Evolutionary conservation across 2,113 vertebrate species (phyloP), one percentile per base, ranked within the genome.

Genomic region (Nibea coibor): DNA sequence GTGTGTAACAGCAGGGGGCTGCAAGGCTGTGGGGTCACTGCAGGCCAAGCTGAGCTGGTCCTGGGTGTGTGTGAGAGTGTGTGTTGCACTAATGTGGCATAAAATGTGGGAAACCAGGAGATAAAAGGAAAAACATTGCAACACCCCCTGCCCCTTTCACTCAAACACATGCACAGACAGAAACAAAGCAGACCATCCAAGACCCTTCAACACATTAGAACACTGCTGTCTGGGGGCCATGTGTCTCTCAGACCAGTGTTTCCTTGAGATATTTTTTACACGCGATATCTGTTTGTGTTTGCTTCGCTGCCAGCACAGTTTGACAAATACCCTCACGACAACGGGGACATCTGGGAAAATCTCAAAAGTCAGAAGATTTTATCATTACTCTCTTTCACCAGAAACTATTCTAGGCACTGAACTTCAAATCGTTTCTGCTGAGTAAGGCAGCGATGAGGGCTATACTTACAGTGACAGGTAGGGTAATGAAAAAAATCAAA

Each of bases 1-100:
- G 20, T 16, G 9, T 66, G 7, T 9, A 89, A 86, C 91, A 93
- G 88, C 84, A 93, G 92, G 80, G 87, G 92, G 90, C 87, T 82
- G 53, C 62, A 66, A 62, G 66, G 51, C 79, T 81, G 66, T 68
- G 62, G 81, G 70, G 68, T 87, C 80, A 86, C 8, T 4, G 48
- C 48, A 80, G 72, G 69, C 54, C 64, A 75, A 66, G 31, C 67
- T 75, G 63, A 86, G 63, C 45, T 22, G 47, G 68, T 64, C 63
- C 63, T 53, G 42, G 19, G 63, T 72, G 61, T 75, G 81, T 45
- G 81, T 45, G 66, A 53, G 51, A 35, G 20, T 70, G 20, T 74
- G 66, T 64, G 50, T 66, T 0, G 17, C 69, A 64, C 17, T 61
- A 39, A 54, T 77, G 53, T 68, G 66, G 68, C 42, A 77, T 63